Conservation (phyloP, 92 coral and sea anemone species). For the Anthopleura xanthogrammica region DNA sequence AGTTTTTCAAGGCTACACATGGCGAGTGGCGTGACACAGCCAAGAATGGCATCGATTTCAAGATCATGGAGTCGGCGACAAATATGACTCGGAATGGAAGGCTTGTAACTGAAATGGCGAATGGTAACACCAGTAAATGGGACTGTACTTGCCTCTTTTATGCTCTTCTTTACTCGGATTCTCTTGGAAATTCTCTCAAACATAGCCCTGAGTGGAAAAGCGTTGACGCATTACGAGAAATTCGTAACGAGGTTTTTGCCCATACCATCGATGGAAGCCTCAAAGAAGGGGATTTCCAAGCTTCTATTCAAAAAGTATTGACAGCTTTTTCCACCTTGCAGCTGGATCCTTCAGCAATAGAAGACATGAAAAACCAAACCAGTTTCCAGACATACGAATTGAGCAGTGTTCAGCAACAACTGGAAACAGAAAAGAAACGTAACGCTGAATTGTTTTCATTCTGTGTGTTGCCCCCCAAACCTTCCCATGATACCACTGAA, state of each 20-base stretch:
- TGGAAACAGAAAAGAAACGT: slow-evolving; percentile 23
- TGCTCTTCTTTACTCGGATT: slow-evolving; percentile 54
- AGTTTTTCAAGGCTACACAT: not conserved
- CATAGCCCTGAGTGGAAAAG: not conserved
- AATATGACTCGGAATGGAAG: not conserved
- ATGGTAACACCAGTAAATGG: slow-evolving; percentile 54
- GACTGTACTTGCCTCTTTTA: slow-evolving; percentile 53
- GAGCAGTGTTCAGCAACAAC: slow-evolving; percentile 7
- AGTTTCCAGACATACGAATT: slow-evolving; percentile 31
- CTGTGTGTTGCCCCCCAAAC: slow-evolving; percentile 24
- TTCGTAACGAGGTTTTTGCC: slow-evolving; percentile 26
- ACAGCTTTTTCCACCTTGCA: slow-evolving; percentile 26
- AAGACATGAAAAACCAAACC: slow-evolving; percentile 34
- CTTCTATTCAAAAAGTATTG: slow-evolving; percentile 7
- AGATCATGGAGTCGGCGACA: not conserved
- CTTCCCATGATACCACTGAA: slow-evolving; percentile 26
- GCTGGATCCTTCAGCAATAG: slow-evolving; percentile 8
- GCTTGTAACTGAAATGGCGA: slow-evolving; percentile 12
- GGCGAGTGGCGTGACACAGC: not conserved
- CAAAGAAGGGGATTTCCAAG: slow-evolving; percentile 16
- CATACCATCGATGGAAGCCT: slow-evolving; percentile 28
- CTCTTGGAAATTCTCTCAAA: slow-evolving; percentile 24
- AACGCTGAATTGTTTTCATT: slow-evolving; percentile 22
- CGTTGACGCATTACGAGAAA: not conserved
- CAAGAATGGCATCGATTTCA: not conserved